A percentile compares a stretch with the other conserved stretches of the same genome.
Evolutionary conservation across 1,140 invertebrate species (phyloP).

Genomic region (Drosophila littoralis): DNA sequence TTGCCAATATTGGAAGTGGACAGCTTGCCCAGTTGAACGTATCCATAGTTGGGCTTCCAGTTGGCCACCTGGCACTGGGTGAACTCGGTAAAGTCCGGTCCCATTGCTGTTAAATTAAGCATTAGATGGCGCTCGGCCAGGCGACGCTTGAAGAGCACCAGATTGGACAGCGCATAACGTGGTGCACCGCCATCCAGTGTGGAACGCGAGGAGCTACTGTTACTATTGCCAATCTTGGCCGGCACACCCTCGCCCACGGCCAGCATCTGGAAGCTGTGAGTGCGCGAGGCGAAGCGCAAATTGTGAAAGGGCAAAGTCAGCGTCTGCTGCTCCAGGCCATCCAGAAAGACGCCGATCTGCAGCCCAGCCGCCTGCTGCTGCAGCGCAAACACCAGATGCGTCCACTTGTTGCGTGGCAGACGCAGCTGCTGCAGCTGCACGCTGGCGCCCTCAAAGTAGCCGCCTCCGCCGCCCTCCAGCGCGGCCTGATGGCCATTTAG

Average conservation of each 20-base stretch:
- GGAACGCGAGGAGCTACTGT: constrained; percentile 60
- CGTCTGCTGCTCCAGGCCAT: constrained; percentile 72
- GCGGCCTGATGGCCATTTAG: constrained; percentile 59
- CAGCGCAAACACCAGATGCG: constrained; percentile 70
- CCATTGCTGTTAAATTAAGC: constrained; percentile 77
- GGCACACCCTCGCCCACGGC: constrained; percentile 67
- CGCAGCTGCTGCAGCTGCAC: constrained; percentile 63
- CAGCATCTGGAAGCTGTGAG: constrained; percentile 70
- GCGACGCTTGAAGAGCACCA: constrained; percentile 72
- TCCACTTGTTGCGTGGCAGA: constrained; percentile 72
- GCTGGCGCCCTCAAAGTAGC: constrained; percentile 58
- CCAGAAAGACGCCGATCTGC: constrained; percentile 61
- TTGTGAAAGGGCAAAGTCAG: constrained; percentile 63
- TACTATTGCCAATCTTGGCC: constrained; percentile 18
- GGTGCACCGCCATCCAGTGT: constrained; percentile 59
- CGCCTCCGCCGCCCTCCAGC: constrained; percentile 23
- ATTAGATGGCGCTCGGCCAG: constrained; percentile 52
- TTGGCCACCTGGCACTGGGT: constrained; percentile 79
- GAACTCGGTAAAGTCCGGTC: constrained; percentile 78
- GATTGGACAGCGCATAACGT: constrained; percentile 64
- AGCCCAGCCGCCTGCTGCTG: constrained; percentile 57
- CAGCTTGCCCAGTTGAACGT: constrained; percentile 60
- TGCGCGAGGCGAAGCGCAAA: constrained; percentile 45
- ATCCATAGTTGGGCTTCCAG: constrained; percentile 79
- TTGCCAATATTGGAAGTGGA: constrained; percentile 56